Evolutionary conservation across 2,797 vertebrate genomes (phyloP), one percentile per base, ranked within the genome.

Genomic region (Karalla daura): DNA sequence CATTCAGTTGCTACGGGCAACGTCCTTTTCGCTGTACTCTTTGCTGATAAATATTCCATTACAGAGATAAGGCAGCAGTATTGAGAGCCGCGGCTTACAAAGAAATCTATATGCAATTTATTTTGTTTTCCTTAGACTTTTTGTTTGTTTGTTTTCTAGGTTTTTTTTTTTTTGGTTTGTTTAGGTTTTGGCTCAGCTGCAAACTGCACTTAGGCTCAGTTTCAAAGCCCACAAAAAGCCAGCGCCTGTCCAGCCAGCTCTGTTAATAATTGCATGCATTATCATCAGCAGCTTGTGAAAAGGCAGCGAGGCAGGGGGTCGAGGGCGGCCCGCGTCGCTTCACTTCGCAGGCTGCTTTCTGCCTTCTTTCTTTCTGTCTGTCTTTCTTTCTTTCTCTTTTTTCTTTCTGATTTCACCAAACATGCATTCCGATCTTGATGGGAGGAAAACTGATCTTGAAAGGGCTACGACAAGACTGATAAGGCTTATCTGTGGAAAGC

Each of bases 1-100:
- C 74, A 83, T 86, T 55, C 59, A 39, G 65, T 73, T 76, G 74
- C 84, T 36, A 74, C 14, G 37, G 78, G 83, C 76, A 68, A 85
- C 71, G 53, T 64, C 55, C 14, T 63, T 78, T 64, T 44, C 18
- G 39, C 70, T 70, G 60, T 81, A 59, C 44, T 50, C 61, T 71
- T 65, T 54, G 25, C 84, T 74, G 83, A 90, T 87, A 92, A 88
- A 89, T 88, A 92, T 89, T 90, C 88, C 86, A 90, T 89, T 89
- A 89, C 35, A 63, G 78, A 84, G 89, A 92, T 89, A 89, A 87
- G 73, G 56, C 64, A 20, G 79, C 13, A 1, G 72, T 56, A 78
- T 60, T 68, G 79, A 79, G 74, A 79, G 74, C 68, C 39, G 47
- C 11, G 9, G 54, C 68, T 69, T 40, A 54, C 41, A 78, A 77